phyloP scores from a whole-genome alignment of 2,113 vertebrate genomes.

The Spermophilus dauricus region DNA sequence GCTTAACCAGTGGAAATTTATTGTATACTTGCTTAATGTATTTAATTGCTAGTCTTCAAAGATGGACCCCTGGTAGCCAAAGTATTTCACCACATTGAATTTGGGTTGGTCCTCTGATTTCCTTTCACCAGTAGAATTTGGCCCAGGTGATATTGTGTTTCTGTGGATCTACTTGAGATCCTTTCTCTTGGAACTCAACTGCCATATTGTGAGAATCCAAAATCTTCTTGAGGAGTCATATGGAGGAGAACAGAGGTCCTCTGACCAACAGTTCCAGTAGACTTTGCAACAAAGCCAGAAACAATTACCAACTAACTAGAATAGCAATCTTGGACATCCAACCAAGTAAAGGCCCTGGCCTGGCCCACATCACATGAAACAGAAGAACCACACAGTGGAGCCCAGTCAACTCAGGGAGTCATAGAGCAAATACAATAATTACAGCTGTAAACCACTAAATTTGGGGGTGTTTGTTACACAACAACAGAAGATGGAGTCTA shows the following conservation, averaged over 20 bases:
- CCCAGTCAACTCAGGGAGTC: slow-evolving; percentile 4
- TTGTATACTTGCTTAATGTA: not conserved
- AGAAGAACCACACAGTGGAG: slow-evolving; percentile 10
- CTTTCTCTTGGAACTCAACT: not conserved
- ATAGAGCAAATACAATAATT: not conserved
- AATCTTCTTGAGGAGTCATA: not conserved
- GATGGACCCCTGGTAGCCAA: not conserved
- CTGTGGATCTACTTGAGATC: not conserved
- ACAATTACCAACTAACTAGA: not conserved
- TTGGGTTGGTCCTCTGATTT: not conserved
- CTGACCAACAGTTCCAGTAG: not conserved
- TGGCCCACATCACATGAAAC: not conserved
- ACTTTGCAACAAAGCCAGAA: not conserved
- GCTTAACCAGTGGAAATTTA: not conserved
- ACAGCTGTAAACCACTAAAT: not conserved
- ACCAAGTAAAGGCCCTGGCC: not conserved
- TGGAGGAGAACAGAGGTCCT: not conserved
- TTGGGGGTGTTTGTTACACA: not conserved
- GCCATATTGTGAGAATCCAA: not conserved
- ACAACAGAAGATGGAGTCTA: not conserved
- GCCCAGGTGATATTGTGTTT: not conserved
- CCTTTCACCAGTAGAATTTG: not conserved
- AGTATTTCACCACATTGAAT: not conserved
- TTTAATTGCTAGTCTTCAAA: not conserved
- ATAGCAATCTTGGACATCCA: not conserved